phyloP scores from a whole-genome alignment of 1,140 invertebrate genomes.

The Nephotettix cincticeps region DNA sequence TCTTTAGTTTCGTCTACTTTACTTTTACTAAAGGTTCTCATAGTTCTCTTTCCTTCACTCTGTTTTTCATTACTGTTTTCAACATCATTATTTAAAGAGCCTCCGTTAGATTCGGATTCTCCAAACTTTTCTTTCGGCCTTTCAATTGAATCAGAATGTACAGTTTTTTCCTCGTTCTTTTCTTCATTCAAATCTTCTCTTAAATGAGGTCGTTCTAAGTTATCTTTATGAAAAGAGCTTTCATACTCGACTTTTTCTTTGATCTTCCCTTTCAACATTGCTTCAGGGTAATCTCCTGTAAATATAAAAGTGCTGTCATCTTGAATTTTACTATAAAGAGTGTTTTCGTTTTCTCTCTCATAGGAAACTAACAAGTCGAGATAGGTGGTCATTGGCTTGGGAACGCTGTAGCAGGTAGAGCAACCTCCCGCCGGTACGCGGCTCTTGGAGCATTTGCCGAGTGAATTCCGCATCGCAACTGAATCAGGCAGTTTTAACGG shows the following conservation, averaged over 20 bases:
- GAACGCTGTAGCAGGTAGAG: background rate
- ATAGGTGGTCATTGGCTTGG: background rate
- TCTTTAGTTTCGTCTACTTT: too few species aligned
- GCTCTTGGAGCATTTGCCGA: background rate
- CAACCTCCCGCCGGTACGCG: background rate
- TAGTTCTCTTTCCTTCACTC: too few species aligned
- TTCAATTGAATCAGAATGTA: background rate
- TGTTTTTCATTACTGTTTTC: too few species aligned
- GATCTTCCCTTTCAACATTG: background rate
- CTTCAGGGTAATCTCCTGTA: background rate
- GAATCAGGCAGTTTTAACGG: background rate
- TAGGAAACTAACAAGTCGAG: background rate
- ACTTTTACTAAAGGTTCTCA: too few species aligned
- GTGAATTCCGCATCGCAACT: background rate
- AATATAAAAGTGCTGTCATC: constrained; percentile 15
- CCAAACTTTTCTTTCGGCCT: background rate
- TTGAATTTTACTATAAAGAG: background rate
- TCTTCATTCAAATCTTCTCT: background rate
- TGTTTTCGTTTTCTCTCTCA: constrained; percentile 6
- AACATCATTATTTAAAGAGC: too few species aligned
- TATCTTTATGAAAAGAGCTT: background rate
- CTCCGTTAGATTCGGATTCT: too few species aligned
- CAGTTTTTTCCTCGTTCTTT: background rate
- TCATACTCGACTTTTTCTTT: background rate
- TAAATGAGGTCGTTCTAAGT: background rate